Conservation (phyloP, 2,888 invertebrate species). For the Argyresthia goedartella region DNA sequence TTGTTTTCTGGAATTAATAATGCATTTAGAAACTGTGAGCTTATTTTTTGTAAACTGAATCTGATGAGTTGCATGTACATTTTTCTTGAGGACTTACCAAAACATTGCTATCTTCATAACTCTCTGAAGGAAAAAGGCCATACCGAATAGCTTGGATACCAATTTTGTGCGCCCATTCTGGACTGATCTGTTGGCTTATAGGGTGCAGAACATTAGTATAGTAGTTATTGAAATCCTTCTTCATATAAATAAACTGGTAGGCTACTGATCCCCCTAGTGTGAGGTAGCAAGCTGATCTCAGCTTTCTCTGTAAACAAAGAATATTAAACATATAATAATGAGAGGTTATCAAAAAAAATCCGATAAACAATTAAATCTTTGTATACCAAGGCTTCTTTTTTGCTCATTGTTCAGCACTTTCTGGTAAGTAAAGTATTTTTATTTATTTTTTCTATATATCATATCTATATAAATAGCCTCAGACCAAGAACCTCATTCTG, state of each 20-base stretch:
- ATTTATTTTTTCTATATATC: no score
- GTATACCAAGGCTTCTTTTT: slow-evolving; percentile 1
- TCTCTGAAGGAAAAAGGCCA: slow-evolving; percentile 76
- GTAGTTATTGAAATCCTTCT: slow-evolving; percentile 83
- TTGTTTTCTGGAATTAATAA: slow-evolving; percentile 73
- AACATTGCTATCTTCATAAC: slow-evolving; percentile 70
- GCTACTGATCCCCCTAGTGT: slow-evolving; percentile 75
- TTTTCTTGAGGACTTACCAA: slow-evolving; percentile 63
- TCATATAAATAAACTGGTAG: slow-evolving; percentile 77
- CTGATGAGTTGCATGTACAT: neutral
- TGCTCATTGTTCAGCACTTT: neutral
- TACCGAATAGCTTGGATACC: slow-evolving; percentile 84
- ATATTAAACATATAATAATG: neutral
- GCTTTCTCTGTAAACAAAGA: slow-evolving; percentile 70
- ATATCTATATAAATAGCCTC: no score
- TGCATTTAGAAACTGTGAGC: neutral
- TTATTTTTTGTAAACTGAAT: neutral
- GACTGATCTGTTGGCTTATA: slow-evolving; percentile 75
- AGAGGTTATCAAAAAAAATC: neutral
- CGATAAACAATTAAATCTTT: neutral
- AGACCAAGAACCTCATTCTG: no score
- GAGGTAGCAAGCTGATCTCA: slow-evolving; percentile 75
- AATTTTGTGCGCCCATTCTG: slow-evolving; percentile 87
- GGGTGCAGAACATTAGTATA: slow-evolving; percentile 83
- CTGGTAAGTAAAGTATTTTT: no score